These are phyloP conservation scores for Acipenser ruthenus DNA, from an alignment of 2,797 vertebrate species.

Conservation along the genomic window DNA sequence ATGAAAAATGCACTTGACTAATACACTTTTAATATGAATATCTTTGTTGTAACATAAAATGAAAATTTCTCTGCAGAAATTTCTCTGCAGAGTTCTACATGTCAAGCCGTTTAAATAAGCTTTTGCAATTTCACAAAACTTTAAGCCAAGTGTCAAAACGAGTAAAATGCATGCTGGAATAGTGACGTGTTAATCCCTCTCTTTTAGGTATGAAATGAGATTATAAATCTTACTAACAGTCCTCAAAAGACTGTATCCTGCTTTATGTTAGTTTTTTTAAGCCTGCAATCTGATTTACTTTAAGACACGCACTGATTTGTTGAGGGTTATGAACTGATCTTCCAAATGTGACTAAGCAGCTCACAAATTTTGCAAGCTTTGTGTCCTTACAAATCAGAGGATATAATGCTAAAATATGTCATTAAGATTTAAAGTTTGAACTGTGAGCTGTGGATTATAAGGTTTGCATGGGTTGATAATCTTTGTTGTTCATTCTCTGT, in stretches of 20 bases:
- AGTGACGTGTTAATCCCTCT: conserved; percentile 1
- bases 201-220: conserved; percentile 4
- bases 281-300: not conserved
- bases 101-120: conserved; percentile 3
- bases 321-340: not conserved
- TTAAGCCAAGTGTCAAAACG: not conserved
- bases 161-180: not conserved
- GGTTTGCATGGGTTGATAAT: too few relatives aligned
- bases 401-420: too few relatives aligned
- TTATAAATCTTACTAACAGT: not conserved
- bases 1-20: too few relatives aligned
- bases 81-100: not conserved
- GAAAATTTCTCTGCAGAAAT: not conserved
- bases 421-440: not conserved
- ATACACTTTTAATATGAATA: not conserved
- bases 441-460: too few relatives aligned
- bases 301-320: not conserved
- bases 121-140: not conserved
- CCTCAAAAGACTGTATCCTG: conserved; percentile 1
- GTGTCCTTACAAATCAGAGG: not conserved
- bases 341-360: not conserved
- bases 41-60: conserved; percentile 1
- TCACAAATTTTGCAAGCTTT: not conserved
- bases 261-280: not conserved
- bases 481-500: too few relatives aligned